Evolutionary conservation across 2,113 vertebrate species (phyloP).

Genomic region (Mobula birostris): DNA sequence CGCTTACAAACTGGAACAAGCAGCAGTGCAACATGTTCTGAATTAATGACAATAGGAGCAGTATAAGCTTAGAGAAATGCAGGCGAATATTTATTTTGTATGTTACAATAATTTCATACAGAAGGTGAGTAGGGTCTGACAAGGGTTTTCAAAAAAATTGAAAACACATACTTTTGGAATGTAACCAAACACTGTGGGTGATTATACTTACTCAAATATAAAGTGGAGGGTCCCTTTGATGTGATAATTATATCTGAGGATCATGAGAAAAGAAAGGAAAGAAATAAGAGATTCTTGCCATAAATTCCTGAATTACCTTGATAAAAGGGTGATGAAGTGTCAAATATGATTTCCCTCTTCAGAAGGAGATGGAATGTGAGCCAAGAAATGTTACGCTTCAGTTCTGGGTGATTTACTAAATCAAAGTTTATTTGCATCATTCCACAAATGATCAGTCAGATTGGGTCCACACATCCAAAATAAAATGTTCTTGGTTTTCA

Average conservation of each 20-base stretch:
- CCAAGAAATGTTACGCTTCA: background rate
- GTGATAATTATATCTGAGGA: background rate
- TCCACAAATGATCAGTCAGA: no score
- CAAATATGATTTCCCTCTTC: background rate
- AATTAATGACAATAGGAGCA: background rate
- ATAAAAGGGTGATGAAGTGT: background rate
- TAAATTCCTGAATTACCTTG: background rate
- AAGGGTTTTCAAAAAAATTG: background rate
- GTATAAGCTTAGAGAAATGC: background rate
- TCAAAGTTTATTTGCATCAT: background rate
- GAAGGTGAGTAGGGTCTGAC: background rate
- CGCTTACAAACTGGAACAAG: background rate
- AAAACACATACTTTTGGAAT: background rate
- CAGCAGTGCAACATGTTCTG: background rate
- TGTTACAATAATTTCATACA: background rate
- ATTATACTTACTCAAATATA: background rate
- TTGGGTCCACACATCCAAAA: background rate
- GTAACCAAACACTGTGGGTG: background rate
- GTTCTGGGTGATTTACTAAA: background rate
- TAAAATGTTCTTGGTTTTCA: background rate
- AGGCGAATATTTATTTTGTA: background rate
- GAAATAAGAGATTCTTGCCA: background rate
- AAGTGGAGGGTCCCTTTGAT: background rate
- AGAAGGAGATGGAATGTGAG: background rate
- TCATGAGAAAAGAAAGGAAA: background rate